phyloP scores from a whole-genome alignment of 2,888 invertebrate species.

The Scrobipalpa costella region DNA sequence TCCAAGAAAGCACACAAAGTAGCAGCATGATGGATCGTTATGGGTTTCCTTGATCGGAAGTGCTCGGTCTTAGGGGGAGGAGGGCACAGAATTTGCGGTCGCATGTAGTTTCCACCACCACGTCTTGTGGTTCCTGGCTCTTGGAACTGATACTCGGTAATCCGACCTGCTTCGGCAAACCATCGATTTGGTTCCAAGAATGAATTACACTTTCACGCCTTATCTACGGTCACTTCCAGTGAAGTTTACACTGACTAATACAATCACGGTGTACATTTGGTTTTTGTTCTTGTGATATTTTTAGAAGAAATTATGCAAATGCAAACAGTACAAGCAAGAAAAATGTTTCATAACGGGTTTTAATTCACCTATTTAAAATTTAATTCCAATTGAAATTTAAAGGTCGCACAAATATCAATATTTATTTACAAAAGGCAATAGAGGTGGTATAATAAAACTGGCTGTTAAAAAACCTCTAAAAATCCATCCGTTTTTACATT shows the following conservation, averaged over 20 bases:
- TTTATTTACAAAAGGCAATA: background rate
- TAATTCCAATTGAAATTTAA: no score
- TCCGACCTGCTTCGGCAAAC: background rate
- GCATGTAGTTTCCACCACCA: background rate
- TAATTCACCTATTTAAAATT: no score
- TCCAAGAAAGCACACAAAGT: background rate
- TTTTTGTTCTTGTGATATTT: no score
- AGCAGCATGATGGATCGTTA: slow-evolving; percentile 13
- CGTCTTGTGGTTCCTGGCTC: slow-evolving; percentile 8
- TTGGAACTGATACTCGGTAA: slow-evolving; percentile 1
- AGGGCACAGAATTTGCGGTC: slow-evolving; percentile 17
- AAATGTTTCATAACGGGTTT: no score
- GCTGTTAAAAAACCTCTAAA: background rate
- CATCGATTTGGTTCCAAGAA: background rate
- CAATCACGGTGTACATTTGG: no score
- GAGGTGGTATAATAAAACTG: no score
- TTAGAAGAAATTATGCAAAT: no score
- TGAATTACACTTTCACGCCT: background rate
- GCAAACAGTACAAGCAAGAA: no score
- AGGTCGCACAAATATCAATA: background rate
- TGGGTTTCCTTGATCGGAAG: slow-evolving; percentile 1
- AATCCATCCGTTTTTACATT: no score
- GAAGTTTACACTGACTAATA: no score
- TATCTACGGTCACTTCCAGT: no score
- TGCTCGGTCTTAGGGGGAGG: background rate